These are phyloP conservation scores for Limnephilus rhombicus DNA, from an alignment of 2,888 invertebrate genomes.

Conservation along the genomic window DNA sequence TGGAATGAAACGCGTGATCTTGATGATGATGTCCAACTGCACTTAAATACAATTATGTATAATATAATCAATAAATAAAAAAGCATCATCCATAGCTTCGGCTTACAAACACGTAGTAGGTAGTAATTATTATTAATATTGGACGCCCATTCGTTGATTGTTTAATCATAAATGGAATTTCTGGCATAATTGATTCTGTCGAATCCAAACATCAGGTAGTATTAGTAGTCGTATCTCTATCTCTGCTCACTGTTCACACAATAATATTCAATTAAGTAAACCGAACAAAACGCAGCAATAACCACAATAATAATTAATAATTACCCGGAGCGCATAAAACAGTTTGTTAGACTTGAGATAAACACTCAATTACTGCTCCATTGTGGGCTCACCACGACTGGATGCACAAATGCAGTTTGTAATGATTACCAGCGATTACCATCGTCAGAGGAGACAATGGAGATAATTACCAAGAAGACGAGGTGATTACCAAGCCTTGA, in stretches of 20 bases:
- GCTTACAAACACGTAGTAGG: not conserved
- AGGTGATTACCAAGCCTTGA: slow-evolving; percentile 40
- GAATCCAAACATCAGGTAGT: not conserved
- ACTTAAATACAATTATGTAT: not conserved
- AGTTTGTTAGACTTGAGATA: slow-evolving; percentile 18
- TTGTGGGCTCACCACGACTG: slow-evolving; percentile 9
- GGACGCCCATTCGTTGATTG: not conserved
- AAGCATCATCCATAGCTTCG: not conserved
- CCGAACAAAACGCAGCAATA: not conserved
- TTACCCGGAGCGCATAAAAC: not conserved
- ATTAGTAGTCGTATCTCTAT: not conserved
- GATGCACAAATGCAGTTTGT: slow-evolving; percentile 21
- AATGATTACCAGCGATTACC: slow-evolving; percentile 14
- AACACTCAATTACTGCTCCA: slow-evolving; percentile 26
- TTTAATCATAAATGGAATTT: not conserved
- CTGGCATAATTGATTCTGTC: not conserved
- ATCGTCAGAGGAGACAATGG: slow-evolving; percentile 44
- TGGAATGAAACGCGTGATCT: not conserved
- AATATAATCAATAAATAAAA: not conserved
- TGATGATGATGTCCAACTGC: not conserved
- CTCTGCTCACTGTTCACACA: not conserved
- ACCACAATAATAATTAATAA: not conserved
- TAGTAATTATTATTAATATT: not conserved
- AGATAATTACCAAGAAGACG: slow-evolving; percentile 42
- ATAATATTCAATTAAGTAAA: not conserved